These are phyloP conservation scores for Piaya cayana DNA, from an alignment of 2,113 vertebrate genomes.

Conservation along the genomic window DNA sequence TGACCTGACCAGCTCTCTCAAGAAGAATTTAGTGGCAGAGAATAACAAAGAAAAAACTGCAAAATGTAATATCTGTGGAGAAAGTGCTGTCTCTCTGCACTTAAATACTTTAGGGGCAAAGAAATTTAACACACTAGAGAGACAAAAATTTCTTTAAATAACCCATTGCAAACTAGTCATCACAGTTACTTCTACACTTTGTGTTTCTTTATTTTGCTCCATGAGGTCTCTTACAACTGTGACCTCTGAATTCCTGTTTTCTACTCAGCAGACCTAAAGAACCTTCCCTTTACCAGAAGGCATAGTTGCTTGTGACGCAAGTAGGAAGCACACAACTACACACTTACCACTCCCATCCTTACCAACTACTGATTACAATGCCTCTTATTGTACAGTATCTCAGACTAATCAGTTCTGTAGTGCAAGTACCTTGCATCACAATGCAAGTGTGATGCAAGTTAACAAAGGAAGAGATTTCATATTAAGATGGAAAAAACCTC, in stretches of 20 bases:
- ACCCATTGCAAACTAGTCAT: neutral
- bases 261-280: neutral
- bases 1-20: neutral
- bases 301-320: fast-evolving
- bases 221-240: fast-evolving
- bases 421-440: neutral
- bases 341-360: neutral
- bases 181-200: neutral
- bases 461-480: neutral
- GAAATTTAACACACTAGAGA: neutral
- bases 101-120: neutral
- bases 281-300: neutral
- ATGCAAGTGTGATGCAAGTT: neutral
- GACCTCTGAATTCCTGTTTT: neutral
- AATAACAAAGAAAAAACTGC: neutral
- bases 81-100: neutral
- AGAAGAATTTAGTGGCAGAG: neutral
- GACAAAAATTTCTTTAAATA: neutral
- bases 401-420: neutral
- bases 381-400: neutral
- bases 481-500: neutral
- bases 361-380: neutral
- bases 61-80: neutral
- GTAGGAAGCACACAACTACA: neutral
- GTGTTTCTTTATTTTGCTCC: neutral